Evolutionary conservation across 2,797 vertebrate genomes (phyloP), one percentile per base, ranked within the genome.

Genomic region (Taeniopygia guttata): DNA sequence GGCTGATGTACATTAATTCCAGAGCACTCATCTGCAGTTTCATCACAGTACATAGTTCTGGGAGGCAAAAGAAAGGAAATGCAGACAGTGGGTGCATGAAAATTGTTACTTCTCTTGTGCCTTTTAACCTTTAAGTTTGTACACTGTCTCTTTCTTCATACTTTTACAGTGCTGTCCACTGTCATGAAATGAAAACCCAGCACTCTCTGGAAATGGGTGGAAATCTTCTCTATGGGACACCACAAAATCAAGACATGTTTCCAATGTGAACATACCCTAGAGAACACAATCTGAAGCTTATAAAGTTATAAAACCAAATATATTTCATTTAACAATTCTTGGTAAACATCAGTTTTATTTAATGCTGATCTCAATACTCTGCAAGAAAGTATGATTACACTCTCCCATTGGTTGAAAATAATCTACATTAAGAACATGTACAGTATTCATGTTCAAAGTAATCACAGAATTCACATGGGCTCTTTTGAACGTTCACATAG

Each of bases 11-110:
- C 98, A 34, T 99, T 99, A 60, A 99, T 98, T 81, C 98, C 99
- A 90, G 98, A 98, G 95, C 97, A 98, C 83, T 99, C 99, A 43
- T 99, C 99, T 9, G 98, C 98, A 6, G 99, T 98, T 98, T 99
- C 99, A 95, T 99, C 99, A 75, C 98, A 99, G 97, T 99, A 99
- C 81, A 98, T 97, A 75, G 99, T 99, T 96, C 99, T 99, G 80
- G 49, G 83, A 89, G n/a, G 94, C 22, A 94, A 92, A 94, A 94
- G 32, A 60, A 93, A 96, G 89, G 36, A 93, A 80, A 89, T n/a
- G 45, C 86, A 76, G 34, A 84, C 16, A 11, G 30, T n/a, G 69
- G 27, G 12, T 75, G 36, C 26, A 45, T 30, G 32, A 29, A 89
- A 70, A 59, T 16, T n/a, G 9, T 84, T 82, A 52, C n/a, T 55